Base-by-base conservation (phyloP, 2,113 vertebrate species). In the Scortum barcoo region DNA sequence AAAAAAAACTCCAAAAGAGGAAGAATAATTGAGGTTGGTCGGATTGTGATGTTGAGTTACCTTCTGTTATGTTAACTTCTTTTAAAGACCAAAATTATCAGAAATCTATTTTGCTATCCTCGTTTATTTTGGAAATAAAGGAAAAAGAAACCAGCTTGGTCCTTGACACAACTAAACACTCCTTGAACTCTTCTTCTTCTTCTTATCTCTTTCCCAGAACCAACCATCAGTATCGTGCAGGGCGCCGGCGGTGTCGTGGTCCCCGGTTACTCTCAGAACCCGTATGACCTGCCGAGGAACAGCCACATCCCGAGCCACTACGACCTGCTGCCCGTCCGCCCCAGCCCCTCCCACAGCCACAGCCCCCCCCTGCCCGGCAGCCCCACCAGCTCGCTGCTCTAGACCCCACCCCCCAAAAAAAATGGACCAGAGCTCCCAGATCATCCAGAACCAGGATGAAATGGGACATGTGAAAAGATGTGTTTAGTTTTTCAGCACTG, bases 231-330 rank as follows among this genome's bases (percentile, higher is more conserved):
- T 44, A 92, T 97, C 82, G 88, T 97, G 66, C 96, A 96, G 68
- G 96, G 95, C 0, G 36, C 84, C 42, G 92, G 92, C 0, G 86
- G 92, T 7, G 88, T 80, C 53, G 94, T 84, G 80, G 94, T 93
- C 54, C 93, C 96, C 93, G 92, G 89, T 85, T 97, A 95, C 93
- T 89, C 95, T 42, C 97, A 98, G 92, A 97, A 92, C 70, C 96
- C 96, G 0, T 98, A 99, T 0, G 97, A 98, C 94, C 94, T 98
- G 71, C 97, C 97, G 69, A 95, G 95, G 92, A 98, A 97, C 95
- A 97, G 97, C 75, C 96, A 97, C 95, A 97, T 99, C 88, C 97
- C 96, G 4, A 91, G 96, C 46, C 97, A 98, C 93, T 99, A 98
- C 5, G 97, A 98, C 95, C 94, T 99, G 50, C 96, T 98, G 84